Evolutionary conservation across 1,140 invertebrate species (phyloP).

Genomic region (Episyrphus balteatus): DNA sequence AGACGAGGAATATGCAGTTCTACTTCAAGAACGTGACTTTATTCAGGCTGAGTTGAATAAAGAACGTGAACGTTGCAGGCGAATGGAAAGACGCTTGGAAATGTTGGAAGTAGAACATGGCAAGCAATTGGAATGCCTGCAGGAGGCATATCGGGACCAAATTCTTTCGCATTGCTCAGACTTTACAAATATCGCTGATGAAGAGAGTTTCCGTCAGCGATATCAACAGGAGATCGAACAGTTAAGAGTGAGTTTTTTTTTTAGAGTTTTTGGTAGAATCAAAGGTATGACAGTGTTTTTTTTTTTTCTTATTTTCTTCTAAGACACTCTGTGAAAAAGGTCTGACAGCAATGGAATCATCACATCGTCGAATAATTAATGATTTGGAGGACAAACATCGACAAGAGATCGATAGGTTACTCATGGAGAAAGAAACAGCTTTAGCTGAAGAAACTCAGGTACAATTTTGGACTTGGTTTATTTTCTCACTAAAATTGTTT

Average conservation of each 20-base stretch:
- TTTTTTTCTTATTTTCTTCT: background rate
- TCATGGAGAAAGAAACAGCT: conserved; percentile 75
- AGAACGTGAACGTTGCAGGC: conserved; percentile 51
- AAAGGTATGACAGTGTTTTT: background rate
- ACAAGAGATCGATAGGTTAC: conserved; percentile 45
- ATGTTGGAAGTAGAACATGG: conserved; percentile 65
- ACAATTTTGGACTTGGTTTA: too few relatives aligned
- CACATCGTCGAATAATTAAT: conserved; percentile 69
- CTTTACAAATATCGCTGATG: conserved; percentile 35
- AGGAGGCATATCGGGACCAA: conserved; percentile 55
- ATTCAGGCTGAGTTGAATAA: conserved; percentile 40
- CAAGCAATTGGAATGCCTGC: conserved; percentile 60
- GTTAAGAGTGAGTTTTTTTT: conserved; percentile 45
- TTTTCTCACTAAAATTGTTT: conserved; percentile 1
- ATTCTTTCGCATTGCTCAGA: conserved; percentile 20
- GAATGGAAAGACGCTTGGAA: conserved; percentile 54
- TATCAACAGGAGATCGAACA: conserved; percentile 82
- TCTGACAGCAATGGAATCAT: conserved; percentile 75
- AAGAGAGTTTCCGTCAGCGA: conserved; percentile 56
- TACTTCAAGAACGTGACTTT: conserved; percentile 26
- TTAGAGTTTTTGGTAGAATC: background rate
- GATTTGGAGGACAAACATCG: conserved; percentile 78
- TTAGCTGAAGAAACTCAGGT: conserved; percentile 77
- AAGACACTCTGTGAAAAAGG: conserved; percentile 75
- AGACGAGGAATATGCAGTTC: conserved; percentile 23